Conservation (phyloP, 2,113 vertebrate genomes). For the Saccopteryx bilineata region DNA sequence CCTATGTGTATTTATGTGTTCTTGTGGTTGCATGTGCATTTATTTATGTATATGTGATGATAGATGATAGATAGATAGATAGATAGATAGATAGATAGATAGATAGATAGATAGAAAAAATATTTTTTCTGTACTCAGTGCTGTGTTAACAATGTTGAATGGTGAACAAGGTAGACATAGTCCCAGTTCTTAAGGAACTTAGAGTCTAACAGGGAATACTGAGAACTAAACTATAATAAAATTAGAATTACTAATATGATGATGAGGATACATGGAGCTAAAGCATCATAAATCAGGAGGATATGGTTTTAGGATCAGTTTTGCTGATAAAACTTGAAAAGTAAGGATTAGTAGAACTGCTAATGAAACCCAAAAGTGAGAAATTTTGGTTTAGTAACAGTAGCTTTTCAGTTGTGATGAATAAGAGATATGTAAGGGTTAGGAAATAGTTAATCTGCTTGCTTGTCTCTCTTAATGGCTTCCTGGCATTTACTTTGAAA, state of each 20-base stretch:
- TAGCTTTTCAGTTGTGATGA: too few relatives aligned
- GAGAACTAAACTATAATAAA: neutral
- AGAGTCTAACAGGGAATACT: neutral
- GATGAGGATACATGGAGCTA: neutral
- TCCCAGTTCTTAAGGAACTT: neutral
- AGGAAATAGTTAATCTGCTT: too few relatives aligned
- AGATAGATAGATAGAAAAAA: neutral
- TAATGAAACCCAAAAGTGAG: too few relatives aligned
- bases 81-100: neutral
- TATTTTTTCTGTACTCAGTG: too few relatives aligned
- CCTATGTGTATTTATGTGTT: neutral
- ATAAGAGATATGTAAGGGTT: too few relatives aligned
- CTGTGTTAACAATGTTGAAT: neutral
- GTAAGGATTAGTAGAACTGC: neutral
- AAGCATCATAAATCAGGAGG: neutral
- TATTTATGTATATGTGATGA: neutral
- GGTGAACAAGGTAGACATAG: neutral
- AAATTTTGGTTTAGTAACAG: too few relatives aligned
- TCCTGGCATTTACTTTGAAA: too few relatives aligned
- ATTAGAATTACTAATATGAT: neutral
- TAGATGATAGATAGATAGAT: neutral
- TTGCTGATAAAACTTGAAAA: neutral
- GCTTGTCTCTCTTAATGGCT: too few relatives aligned
- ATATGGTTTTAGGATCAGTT: neutral
- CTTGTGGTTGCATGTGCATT: neutral